Evolutionary conservation across 1,140 invertebrate genomes (phyloP), one percentile per base, ranked within the genome.

Genomic region (Sarcophaga peregrina): DNA sequence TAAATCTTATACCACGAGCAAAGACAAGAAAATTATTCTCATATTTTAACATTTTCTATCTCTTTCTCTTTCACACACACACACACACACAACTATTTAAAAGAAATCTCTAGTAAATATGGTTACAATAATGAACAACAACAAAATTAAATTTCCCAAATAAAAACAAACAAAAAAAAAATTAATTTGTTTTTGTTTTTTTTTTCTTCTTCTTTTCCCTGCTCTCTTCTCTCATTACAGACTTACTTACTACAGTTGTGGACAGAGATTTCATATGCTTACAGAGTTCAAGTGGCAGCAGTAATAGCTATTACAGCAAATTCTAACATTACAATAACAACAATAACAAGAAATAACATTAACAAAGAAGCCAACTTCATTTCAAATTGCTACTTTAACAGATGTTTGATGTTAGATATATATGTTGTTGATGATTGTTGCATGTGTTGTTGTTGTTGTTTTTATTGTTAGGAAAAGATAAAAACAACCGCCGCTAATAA

Each of bases 401-500:
- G 62, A 68, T 58, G 54, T n/a, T 37, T 15, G 54, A 58, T 68
- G 62, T n/a, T n/a, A n/a, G n/a, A n/a, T n/a, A n/a, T n/a, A n/a
- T n/a, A n/a, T n/a, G n/a, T 37, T 37, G 25, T 37, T 37, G 25
- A 68, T 68, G 62, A 68, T 68, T 68, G n/a, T 68, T 68, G 17
- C 4, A 37, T 37, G 1, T 37, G 25, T 37, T 37, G 25, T 37
- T 37, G 25, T 37, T 37, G 25, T 37, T 37, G 25, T 37, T 37
- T 37, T 37, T 37, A 4, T 37, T 37, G 25, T 37, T 68, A 25
- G 20, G 62, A 25, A 25, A 9, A 68, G n/a, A 68, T 68, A 68
- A 68, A 68, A 68, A 68, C 62, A 68, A 68, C 62, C 62, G 62
- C 62, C 62, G 62, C 62, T 68, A 68, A 68, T 68, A 68, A 68